Evolutionary conservation across 1,140 invertebrate species (phyloP).

Genomic region (Zaprionus ornatus): DNA sequence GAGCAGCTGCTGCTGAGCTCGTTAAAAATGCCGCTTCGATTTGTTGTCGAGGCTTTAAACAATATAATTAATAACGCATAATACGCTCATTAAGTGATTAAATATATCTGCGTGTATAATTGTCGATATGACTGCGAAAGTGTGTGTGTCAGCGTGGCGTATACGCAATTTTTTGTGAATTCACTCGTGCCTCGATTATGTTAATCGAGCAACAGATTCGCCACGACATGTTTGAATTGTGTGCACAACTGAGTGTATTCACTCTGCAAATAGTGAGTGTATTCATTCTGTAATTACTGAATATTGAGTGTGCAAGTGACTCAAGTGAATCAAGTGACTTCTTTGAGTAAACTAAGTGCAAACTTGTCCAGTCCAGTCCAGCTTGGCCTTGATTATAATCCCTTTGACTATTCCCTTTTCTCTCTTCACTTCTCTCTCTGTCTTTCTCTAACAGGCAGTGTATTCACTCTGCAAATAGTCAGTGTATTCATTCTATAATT

Average conservation of each 20-base stretch:
- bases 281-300: neutral
- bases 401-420: no score
- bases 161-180: neutral
- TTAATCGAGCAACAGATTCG: slow-evolving; percentile 4
- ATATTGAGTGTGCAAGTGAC: slow-evolving; percentile 1
- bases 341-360: neutral
- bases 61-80: slow-evolving; percentile 34
- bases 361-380: neutral
- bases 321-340: neutral
- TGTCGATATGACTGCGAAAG: neutral
- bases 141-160: neutral
- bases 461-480: neutral
- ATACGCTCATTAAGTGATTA: slow-evolving; percentile 34
- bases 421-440: no score
- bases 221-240: neutral
- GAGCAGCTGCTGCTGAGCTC: slow-evolving; percentile 10
- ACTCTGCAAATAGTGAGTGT: slow-evolving; percentile 2
- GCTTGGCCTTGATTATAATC: neutral
- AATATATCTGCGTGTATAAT: slow-evolving; percentile 18
- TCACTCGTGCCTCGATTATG: neutral
- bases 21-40: slow-evolving; percentile 23
- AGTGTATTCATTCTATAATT: neutral
- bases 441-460: no score
- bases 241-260: neutral
- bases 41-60: slow-evolving; percentile 19